phyloP scores from a whole-genome alignment of 2,113 vertebrate genomes.

The Hyaena hyaena region DNA sequence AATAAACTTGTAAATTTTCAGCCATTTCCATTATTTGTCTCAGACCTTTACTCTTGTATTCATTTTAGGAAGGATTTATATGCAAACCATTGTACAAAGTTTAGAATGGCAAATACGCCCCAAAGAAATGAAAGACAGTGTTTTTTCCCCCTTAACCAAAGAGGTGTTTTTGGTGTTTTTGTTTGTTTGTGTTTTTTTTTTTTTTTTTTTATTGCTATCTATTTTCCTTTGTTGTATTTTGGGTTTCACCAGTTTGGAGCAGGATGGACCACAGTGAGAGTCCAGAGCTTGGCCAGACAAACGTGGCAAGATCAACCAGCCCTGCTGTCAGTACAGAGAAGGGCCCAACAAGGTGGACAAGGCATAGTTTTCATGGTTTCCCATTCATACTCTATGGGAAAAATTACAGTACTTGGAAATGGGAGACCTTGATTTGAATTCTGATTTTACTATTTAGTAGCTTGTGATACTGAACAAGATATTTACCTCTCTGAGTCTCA shows the following conservation, averaged over 20 bases:
- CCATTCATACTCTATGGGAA: background rate
- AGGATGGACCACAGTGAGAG: background rate
- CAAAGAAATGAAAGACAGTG: background rate
- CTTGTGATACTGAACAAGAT: background rate
- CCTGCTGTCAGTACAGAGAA: background rate
- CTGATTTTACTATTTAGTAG: background rate
- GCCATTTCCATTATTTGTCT: background rate
- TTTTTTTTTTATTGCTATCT: background rate
- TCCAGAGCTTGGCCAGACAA: background rate
- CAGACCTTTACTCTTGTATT: background rate
- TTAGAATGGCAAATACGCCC: background rate
- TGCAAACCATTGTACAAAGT: background rate
- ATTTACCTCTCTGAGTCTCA: background rate
- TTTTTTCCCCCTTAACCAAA: background rate
- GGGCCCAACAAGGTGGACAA: background rate
- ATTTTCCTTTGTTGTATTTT: slow-evolving; percentile 41
- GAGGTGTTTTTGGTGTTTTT: background rate
- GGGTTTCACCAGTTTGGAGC: background rate
- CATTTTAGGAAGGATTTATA: background rate
- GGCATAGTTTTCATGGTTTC: background rate
- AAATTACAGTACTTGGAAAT: background rate
- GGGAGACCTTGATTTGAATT: background rate
- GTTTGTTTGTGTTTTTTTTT: background rate
- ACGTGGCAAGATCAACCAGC: background rate
- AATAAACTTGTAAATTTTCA: background rate